Conservation (phyloP, 2,888 invertebrate species). For the Adelognathus sp. region DNA sequence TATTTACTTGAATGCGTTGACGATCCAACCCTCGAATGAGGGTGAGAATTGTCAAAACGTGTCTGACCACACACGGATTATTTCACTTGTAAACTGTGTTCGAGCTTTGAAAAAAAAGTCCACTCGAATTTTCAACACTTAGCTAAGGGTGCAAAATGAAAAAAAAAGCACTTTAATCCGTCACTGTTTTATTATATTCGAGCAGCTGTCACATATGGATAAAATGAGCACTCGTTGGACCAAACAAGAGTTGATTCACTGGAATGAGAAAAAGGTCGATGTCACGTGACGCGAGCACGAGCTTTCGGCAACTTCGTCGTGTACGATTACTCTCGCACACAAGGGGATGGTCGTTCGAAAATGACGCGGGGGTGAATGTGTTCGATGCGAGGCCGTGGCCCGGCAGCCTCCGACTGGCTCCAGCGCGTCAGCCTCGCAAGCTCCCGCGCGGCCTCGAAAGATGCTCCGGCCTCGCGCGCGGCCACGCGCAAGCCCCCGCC, state of each 20-base stretch:
- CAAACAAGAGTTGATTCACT: background rate
- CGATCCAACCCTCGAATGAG: too few species aligned
- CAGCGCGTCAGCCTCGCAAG: constrained; percentile 63
- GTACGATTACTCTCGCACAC: background rate
- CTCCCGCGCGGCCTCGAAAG: constrained; percentile 56
- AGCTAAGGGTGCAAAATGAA: background rate
- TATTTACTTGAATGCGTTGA: too few species aligned
- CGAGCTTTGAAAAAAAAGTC: background rate
- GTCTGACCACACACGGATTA: background rate
- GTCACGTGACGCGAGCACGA: constrained; percentile 13
- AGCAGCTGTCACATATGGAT: background rate
- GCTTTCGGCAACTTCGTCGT: constrained; percentile 1
- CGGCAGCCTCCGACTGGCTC: constrained; percentile 75
- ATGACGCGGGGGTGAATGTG: background rate
- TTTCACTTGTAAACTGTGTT: background rate
- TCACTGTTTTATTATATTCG: background rate
- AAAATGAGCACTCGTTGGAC: background rate
- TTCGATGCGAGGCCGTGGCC: constrained; percentile 71
- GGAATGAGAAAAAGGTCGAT: background rate
- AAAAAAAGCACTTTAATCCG: background rate
- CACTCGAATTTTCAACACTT: background rate
- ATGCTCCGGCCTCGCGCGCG: constrained; percentile 63
- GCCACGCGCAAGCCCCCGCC: constrained; percentile 72
- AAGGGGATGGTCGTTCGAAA: background rate
- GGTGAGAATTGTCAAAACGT: background rate